Evolutionary conservation across 1,140 invertebrate species (phyloP), one percentile per base, ranked within the genome.

Genomic region (Sitobion miscanthi): DNA sequence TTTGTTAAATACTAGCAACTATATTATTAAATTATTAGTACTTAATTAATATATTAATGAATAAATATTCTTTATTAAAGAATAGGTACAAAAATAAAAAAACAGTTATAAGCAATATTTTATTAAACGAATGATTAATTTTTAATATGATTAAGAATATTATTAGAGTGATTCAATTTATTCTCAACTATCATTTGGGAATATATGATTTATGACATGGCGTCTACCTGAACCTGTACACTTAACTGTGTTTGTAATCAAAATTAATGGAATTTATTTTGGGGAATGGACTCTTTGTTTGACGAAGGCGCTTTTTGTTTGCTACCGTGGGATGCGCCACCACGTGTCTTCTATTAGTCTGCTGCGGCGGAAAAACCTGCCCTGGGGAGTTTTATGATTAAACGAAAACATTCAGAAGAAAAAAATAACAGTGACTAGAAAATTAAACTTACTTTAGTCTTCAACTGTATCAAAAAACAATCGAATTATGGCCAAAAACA

Each of bases 181-280:
- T 90, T 69, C 57, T 69, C 42, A 11, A 52, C n/a, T 52, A 91
- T 52, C 49, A 38, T 93, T 93, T n/a, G 77, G 49, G 91, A 35
- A 86, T 85, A 38, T 23, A n/a, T 93, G 91, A 93, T 93, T 93
- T 93, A 93, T 93, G 82, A 42, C 30, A 52, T 52, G n/a, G 25
- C n/a, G n/a, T 85, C 35, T 93, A 93, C 91, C 91, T 93, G 91
- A 45, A 57, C 89, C 23, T 69, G 38, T n/a, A 69, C 38, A 69
- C 89, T 93, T 52, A 83, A n/a, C 45, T 38, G 49, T 42, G 49
- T 54, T 93, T 86, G 77, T 93, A 85, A 93, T 93, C 91, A 93
- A 93, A 93, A 93, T 93, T 93, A 93, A 93, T 93, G 91, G 91
- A 93, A 93, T 93, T 93, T 93, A 92, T 93, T 93, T 93, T 57